Evolutionary conservation across 1,140 invertebrate species (phyloP).

Genomic region (Calephelis nemesis): DNA sequence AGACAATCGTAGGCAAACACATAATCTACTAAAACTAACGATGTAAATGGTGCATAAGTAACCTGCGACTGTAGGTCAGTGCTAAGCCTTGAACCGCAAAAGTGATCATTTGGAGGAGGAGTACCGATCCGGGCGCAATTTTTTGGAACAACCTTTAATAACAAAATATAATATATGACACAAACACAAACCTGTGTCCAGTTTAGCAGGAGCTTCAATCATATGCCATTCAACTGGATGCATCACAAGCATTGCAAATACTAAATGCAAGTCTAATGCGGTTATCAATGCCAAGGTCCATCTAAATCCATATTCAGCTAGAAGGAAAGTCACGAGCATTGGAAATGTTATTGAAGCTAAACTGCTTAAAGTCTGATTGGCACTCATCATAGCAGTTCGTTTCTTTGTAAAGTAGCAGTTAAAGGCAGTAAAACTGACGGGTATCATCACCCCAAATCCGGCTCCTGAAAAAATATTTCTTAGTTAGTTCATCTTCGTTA

Average conservation of each 20-base stretch:
- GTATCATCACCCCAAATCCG: constrained; percentile 70
- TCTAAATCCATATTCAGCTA: constrained; percentile 62
- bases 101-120: too few relatives aligned
- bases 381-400: constrained; percentile 69
- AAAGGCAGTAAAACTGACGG: constrained; percentile 67
- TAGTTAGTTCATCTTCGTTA: too few relatives aligned
- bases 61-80: too few relatives aligned
- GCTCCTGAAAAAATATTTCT: constrained; percentile 46
- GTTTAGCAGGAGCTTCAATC: constrained; percentile 34
- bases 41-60: too few relatives aligned
- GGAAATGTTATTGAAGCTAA: constrained; percentile 70
- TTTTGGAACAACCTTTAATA: neutral
- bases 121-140: too few relatives aligned
- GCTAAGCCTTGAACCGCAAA: too few relatives aligned
- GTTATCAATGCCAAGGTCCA: constrained; percentile 65
- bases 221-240: constrained; percentile 72
- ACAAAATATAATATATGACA: neutral
- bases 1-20: too few relatives aligned
- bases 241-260: constrained; percentile 72
- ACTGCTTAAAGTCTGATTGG: constrained; percentile 68
- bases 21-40: too few relatives aligned
- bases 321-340: constrained; percentile 57
- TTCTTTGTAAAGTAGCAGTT: constrained; percentile 69
- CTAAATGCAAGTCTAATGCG: constrained; percentile 64
- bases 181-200: constrained; percentile 25